Evolutionary conservation across 2,113 vertebrate species (phyloP), one percentile per base, ranked within the genome.

Genomic region (Dunckerocampus dactyliophorus): DNA sequence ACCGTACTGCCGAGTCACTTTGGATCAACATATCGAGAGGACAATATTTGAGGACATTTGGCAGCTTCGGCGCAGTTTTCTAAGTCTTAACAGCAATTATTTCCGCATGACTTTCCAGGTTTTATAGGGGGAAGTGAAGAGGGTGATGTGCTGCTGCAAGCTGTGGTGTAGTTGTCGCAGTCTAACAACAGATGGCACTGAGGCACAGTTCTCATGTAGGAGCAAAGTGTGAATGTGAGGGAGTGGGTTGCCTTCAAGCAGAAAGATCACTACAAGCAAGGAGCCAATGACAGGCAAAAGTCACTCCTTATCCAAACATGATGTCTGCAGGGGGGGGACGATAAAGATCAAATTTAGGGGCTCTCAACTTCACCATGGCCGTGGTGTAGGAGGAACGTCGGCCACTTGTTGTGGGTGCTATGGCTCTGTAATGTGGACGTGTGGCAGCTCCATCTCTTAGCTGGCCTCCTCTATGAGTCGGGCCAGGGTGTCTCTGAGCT

Each of bases 401-500:
- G 24, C 24, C 43, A 12, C 37, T 39, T 39, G 37, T 39, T 12
- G 50, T 70, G 62, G 59, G 71, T 82, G 49, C 54, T 82, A 87
- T 85, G 87, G 85, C 85, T 87, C 82, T 81, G 74, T 83, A 66
- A 56, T 78, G 71, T 71, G 59, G 56, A 59, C 61, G 24, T 67
- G 14, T 24, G 66, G 62, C 54, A 58, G 66, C 68, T 62, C 58
- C 19, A 22, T 69, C 87, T 94, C 93, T 96, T 56, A 99, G 89
- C 94, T 97, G 90, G 94, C 94, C 84, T 98, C 94, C 87, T 98
- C 94, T 89, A 94, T 93, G 80, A 99, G 90, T 77, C 97, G 95
- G 86, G 94, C 93, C 88, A 98, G 88, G 78, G 92, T 99, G 92
- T 98, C 94, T 84, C 95, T 91, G 84, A 98, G 93, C 88, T 97